A percentile compares a stretch with the other conserved stretches of the same genome.
These are phyloP conservation scores for Tinamus major DNA, from an alignment of 2,797 vertebrate species.

Conservation along the genomic window DNA sequence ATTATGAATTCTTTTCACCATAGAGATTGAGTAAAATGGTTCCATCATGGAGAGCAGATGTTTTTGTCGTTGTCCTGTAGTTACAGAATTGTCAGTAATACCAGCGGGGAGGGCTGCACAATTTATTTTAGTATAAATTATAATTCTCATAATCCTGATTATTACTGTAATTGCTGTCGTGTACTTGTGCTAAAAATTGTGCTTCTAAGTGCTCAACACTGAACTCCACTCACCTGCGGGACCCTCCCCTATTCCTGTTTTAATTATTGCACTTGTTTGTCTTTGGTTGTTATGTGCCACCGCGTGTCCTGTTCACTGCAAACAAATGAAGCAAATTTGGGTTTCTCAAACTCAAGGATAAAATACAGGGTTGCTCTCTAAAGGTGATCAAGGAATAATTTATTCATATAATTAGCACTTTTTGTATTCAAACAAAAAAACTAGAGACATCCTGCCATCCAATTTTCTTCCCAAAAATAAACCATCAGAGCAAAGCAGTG, in stretches of 20 bases:
- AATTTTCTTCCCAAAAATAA: not conserved
- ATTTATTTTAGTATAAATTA: not conserved
- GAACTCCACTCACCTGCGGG: not conserved
- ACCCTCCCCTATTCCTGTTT: fast-evolving
- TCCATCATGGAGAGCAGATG: not conserved
- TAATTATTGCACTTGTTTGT: not conserved
- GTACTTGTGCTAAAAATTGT: not conserved
- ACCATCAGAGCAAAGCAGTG: not conserved
- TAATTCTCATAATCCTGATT: not conserved
- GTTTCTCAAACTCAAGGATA: not conserved
- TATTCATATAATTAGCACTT: not conserved
- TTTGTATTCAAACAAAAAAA: not conserved
- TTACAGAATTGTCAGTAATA: not conserved
- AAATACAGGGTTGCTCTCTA: not conserved
- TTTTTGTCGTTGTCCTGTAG: not conserved
- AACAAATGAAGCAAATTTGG: not conserved
- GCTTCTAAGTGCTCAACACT: not conserved
- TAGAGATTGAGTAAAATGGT: not conserved
- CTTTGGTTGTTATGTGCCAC: not conserved
- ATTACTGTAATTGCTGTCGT: not conserved
- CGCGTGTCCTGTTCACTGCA: not conserved
- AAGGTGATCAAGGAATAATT: not conserved
- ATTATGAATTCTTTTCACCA: not conserved
- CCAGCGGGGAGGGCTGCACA: not conserved
- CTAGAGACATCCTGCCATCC: not conserved